Evolutionary conservation across 2,888 invertebrate species (phyloP).

Genomic region (Gibbula magus): DNA sequence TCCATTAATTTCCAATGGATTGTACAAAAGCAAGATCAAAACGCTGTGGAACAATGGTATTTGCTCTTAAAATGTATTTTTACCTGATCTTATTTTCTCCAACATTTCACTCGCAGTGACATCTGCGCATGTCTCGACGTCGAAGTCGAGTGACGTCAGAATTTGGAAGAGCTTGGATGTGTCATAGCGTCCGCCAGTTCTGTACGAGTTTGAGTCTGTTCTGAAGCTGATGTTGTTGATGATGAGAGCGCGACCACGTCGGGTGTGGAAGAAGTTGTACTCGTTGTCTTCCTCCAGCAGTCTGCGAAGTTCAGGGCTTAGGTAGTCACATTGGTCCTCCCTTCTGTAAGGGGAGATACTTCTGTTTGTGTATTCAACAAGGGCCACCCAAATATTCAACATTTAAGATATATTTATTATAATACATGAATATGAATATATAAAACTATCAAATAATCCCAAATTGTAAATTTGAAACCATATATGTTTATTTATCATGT

Average conservation of each 20-base stretch:
- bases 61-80: background rate
- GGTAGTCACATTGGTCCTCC: background rate
- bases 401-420: too few relatives aligned
- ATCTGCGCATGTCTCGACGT: slow-evolving; percentile 34
- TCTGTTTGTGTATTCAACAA: too few relatives aligned
- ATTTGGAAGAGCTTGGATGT: slow-evolving; percentile 27
- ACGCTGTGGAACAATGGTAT: too few relatives aligned
- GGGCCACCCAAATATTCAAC: too few relatives aligned
- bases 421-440: too few relatives aligned
- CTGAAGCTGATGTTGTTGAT: slow-evolving; percentile 44
- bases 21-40: too few relatives aligned
- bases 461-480: too few relatives aligned
- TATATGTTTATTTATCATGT: too few relatives aligned
- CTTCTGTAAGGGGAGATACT: too few relatives aligned
- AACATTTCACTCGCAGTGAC: slow-evolving; percentile 33
- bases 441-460: too few relatives aligned
- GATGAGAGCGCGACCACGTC: slow-evolving; percentile 43
- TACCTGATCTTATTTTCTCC: slow-evolving; percentile 36
- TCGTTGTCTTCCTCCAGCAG: slow-evolving; percentile 19
- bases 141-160: slow-evolving; percentile 36
- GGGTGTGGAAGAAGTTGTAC: slow-evolving; percentile 35
- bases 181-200: slow-evolving; percentile 31
- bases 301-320: background rate
- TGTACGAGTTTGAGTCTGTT: background rate
- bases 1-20: too few relatives aligned